These are phyloP conservation scores for Brotula barbata DNA, from an alignment of 2,797 vertebrate genomes.

Conservation along the genomic window DNA sequence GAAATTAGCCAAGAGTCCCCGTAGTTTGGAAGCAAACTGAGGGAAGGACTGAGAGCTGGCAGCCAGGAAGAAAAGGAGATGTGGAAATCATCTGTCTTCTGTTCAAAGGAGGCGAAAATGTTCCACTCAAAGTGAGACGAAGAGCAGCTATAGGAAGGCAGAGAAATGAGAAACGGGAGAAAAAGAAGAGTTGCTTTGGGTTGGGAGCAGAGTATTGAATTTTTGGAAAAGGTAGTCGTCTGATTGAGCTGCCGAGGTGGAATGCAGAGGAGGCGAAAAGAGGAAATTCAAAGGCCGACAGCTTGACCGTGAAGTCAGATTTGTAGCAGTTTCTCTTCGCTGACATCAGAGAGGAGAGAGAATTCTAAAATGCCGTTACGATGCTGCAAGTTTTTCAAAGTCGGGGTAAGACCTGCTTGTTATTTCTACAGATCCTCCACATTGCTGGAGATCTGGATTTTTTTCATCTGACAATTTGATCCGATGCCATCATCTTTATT, in stretches of 20 bases:
- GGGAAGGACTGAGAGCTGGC: slow-evolving; percentile 2
- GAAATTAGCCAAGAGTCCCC: slow-evolving; percentile 37
- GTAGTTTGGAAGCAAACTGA: slow-evolving; percentile 36
- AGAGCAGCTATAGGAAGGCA: slow-evolving; percentile 9
- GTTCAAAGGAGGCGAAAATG: slow-evolving; percentile 47
- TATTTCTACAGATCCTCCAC: slow-evolving; percentile 14
- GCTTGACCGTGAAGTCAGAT: slow-evolving; percentile 30
- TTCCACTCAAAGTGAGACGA: slow-evolving; percentile 43
- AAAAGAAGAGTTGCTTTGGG: slow-evolving; percentile 32
- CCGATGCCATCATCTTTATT: no score
- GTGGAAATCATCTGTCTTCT: slow-evolving; percentile 41
- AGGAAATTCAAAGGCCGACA: slow-evolving; percentile 41
- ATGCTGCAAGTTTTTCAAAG: slow-evolving; percentile 15
- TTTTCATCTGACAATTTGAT: slow-evolving; percentile 3
- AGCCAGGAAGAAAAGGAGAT: slow-evolving; percentile 3
- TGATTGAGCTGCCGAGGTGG: slow-evolving; percentile 43
- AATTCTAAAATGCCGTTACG: slow-evolving; percentile 25
- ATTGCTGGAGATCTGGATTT: not conserved
- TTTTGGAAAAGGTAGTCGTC: slow-evolving; percentile 29
- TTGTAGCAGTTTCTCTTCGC: slow-evolving; percentile 32
- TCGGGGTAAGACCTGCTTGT: not conserved
- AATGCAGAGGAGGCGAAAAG: slow-evolving; percentile 30
- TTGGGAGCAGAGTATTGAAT: slow-evolving; percentile 48
- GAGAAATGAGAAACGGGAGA: slow-evolving; percentile 24
- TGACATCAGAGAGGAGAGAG: slow-evolving; percentile 40